Evolutionary conservation across 2,888 invertebrate genomes (phyloP), one percentile per base, ranked within the genome.

Genomic region (Acrobeloides nanus): DNA sequence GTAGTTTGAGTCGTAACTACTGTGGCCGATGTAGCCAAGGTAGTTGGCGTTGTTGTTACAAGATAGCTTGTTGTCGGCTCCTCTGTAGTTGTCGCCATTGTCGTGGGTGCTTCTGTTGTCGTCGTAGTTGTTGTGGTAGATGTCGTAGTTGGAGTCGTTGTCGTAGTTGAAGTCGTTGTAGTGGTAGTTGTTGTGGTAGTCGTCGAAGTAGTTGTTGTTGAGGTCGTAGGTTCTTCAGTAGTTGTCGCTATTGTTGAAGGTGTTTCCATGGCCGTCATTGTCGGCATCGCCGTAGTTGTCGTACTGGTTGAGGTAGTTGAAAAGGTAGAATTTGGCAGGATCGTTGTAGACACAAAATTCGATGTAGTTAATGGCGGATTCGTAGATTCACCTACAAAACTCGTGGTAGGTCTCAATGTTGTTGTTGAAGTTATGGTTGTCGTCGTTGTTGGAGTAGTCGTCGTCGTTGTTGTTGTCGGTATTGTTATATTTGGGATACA

Each of bases 161-260:
- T 18, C 12, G 15, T 24, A 10, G 42, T 31, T 18, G 7, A n/a
- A 23, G 15, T 10, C n/a, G 33, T 10, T 15, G 42, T 15, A 17
- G 42, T 41, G 10, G 44, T 6, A 10, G 10, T 33, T 8, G 6
- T 2, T 27, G 44, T 23, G 1, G 44, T 23, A 17, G 42, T n/a
- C 12, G 32, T 4, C 20, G 20, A 10, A 8, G 42, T 12, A 17
- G 44, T 41, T 41, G 32, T 27, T 41, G 44, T 6, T 7, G 7
- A 38, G 10, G 44, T 25, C 21, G 15, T 8, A 18, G 6, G n/a
- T 17, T 33, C n/a, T 4, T n/a, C n/a, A n/a, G 40, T 17, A 1
- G 37, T 34, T 23, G 32, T 43, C 17, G 45, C 15, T 44, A 40
- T 44, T 8, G 45, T 8, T 44, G 24, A 17, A 15, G 18, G 8